Evolutionary conservation across 2,113 vertebrate species (phyloP).

Genomic region (Steatornis caripensis): DNA sequence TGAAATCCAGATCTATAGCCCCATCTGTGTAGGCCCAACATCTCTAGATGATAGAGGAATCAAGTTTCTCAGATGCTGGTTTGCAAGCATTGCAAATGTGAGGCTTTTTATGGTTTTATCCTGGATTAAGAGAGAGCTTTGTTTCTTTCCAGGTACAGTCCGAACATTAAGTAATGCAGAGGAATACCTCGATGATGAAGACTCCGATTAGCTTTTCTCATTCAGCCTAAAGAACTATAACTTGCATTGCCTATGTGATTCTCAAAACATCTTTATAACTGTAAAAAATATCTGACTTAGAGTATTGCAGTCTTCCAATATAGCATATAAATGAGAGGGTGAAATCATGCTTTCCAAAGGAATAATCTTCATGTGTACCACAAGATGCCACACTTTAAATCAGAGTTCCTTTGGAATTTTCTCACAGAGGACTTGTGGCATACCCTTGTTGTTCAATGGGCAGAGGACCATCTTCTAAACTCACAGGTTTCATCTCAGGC

Average conservation of each 20-base stretch:
- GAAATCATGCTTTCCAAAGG: background rate
- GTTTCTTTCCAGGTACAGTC: constrained; percentile 71
- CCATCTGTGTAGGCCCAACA: background rate
- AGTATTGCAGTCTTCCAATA: constrained; percentile 3
- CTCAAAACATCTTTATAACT: constrained; percentile 45
- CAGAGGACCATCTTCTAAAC: background rate
- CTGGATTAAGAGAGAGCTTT: background rate
- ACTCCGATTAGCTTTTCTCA: constrained; percentile 85
- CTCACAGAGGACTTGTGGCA: background rate
- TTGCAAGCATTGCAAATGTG: background rate
- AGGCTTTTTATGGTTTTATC: background rate
- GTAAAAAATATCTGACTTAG: constrained; percentile 17
- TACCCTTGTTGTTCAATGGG: background rate
- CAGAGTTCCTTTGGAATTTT: background rate
- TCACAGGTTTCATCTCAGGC: background rate
- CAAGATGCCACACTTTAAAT: background rate
- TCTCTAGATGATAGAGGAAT: background rate
- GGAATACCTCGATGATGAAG: constrained; percentile 96
- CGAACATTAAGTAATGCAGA: constrained; percentile 91
- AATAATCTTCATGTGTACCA: background rate
- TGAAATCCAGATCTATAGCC: background rate
- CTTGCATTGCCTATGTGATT: constrained; percentile 55
- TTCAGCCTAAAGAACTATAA: constrained; percentile 28
- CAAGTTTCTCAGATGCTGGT: background rate
- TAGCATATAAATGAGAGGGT: background rate